phyloP scores from a whole-genome alignment of 2,888 invertebrate genomes.

The Clusia tigrina region DNA sequence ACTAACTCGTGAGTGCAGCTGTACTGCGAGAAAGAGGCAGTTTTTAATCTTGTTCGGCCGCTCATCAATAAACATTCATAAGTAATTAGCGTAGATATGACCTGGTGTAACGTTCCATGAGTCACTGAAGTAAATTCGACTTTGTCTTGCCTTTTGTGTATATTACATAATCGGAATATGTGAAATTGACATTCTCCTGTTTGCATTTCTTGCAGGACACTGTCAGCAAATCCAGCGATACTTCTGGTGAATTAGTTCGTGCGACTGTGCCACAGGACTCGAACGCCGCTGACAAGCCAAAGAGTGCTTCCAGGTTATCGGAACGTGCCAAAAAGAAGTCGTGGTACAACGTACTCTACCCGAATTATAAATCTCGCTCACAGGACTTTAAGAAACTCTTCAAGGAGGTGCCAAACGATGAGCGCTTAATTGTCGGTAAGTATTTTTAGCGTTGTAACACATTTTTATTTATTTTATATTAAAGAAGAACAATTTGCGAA shows the following conservation, averaged over 20 bases:
- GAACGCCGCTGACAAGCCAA: conserved; percentile 51
- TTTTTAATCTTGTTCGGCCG: too few relatives aligned
- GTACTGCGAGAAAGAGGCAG: too few relatives aligned
- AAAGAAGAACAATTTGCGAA: background rate
- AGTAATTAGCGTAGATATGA: too few relatives aligned
- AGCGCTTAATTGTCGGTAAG: conserved; percentile 91
- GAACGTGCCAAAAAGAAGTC: conserved; percentile 79
- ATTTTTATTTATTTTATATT: background rate
- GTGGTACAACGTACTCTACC: conserved; percentile 86
- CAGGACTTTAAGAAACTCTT: conserved; percentile 93
- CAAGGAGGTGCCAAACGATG: conserved; percentile 89
- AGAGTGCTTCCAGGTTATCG: conserved; percentile 59
- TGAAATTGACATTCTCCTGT: background rate
- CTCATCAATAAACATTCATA: too few relatives aligned
- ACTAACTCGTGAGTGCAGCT: too few relatives aligned
- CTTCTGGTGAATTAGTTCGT: conserved; percentile 33
- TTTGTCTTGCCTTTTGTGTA: too few relatives aligned
- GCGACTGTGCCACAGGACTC: conserved; percentile 29
- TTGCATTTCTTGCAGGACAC: conserved; percentile 35
- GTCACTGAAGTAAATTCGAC: too few relatives aligned
- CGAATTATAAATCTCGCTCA: conserved; percentile 92
- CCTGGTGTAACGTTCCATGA: too few relatives aligned
- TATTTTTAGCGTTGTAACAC: conserved; percentile 27
- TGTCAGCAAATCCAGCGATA: conserved; percentile 39
- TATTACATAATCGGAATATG: background rate